Base-by-base conservation (phyloP, 1,140 invertebrate species). In the Achroia grisella region DNA sequence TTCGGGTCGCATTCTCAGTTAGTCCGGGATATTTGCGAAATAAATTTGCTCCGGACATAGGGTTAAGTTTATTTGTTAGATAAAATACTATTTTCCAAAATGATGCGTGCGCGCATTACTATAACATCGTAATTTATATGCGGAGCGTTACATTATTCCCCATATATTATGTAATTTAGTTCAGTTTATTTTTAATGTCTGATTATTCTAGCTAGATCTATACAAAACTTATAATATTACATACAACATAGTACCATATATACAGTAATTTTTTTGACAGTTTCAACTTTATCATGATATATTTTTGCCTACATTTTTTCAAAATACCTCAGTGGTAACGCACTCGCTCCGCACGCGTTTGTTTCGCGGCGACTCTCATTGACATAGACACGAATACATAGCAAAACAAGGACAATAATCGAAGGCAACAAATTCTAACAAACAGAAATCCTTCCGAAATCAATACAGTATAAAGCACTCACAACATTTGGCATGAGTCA, bases 1-100 rank as follows among this genome's bases (percentile, higher is more conserved):
- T 79, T 79, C 77, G 71, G 64, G 43, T 64, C 58, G 65, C 68
- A 69, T 44, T 41, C 77, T 79, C 62, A 69, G 62, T 84, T 81
- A 27, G 68, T 76, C 73, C 71, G 71, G 72, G 47, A 34, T 53
- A 59, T 48, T 49, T 31, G 60, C 52, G 62, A 41, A 11, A 23
- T 11, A 17, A 13, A 39, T 23, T 52, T 57, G 52, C 52, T 53
- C 52, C 64, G 78, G 74, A 75, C 63, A 50, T 84, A 84, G 80
- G 78, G 48, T 80, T 84, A 84, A 82, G 78, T 82, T 84, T 79
- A 81, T 84, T 80, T 62, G 59, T 80, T 84, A 84, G 73, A 81
- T 75, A 75, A 74, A 69, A 84, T 71, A 80, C 69, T 77, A 71
- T 75, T 78, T 78, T 71, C 72, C 62, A 52, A 71, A 53, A 59